Base-by-base conservation (phyloP, 30 jellyfish, hydroid and myxozoan species). In the Aurelia sp. region DNA sequence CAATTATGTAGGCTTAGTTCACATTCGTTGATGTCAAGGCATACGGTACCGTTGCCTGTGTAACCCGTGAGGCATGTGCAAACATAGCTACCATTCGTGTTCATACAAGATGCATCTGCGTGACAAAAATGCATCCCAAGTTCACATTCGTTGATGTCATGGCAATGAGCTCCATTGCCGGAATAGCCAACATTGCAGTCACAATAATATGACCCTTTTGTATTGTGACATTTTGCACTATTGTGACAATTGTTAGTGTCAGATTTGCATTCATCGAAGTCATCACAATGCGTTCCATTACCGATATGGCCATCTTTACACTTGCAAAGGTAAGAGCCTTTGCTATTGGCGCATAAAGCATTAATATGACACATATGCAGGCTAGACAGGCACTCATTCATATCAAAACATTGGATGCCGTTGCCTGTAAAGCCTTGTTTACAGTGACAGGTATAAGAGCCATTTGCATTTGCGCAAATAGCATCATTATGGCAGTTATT, bases 21-120 rank as follows among this genome's bases (percentile, higher is more conserved):
- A 13, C 55, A 44, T 44, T 44, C 55, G 8, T 10, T 44, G 15
- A 44, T 44, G 8, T 44, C 55, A 44, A 44, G 55, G 55, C 55
- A 44, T 44, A 44, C 53, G 19, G 22, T 66, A 13, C 89, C 98
- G 72, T 75, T 30, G 16, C 96, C 96, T 4, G 86, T 8, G 52
- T 47, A 81, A 16, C 97, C 97, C 0, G 78, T 21, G 15, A 62
- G 74, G 86, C 97, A 89, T 63, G 33, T 18, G 74, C 97, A 89
- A 15, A 44, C 18, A 72, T 63, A 89, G 7, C 87, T 62, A 9
- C 97, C 97, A 10, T 51, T 23, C 9, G 87, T 50, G 62, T 89
- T 89, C 4, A 19, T 11, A 62, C 97, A 89, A 4, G 11, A 6
- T n/a, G 93, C 97, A 44, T 73, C n/a, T 33, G 21, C 19, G 57